phyloP scores from a whole-genome alignment of 2,888 invertebrate genomes.

The Gortyna flavago region DNA sequence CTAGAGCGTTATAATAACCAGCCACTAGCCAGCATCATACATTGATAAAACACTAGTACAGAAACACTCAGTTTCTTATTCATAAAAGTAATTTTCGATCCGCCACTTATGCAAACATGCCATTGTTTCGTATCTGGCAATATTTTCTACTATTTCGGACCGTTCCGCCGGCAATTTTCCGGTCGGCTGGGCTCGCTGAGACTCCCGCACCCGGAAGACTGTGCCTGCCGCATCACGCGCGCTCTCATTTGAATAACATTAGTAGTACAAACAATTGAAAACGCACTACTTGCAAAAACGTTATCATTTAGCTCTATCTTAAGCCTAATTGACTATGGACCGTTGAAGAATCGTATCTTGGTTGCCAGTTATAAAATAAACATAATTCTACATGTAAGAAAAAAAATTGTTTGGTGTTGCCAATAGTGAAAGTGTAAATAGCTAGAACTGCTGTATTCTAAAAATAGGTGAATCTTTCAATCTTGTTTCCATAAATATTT shows the following conservation, averaged over 20 bases:
- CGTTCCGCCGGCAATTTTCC: constrained; percentile 78
- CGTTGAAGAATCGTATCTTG: constrained; percentile 29
- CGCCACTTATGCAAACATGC: constrained; percentile 66
- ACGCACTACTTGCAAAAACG: constrained; percentile 51
- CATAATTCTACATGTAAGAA: background rate
- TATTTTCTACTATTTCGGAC: constrained; percentile 75
- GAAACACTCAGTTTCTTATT: constrained; percentile 53
- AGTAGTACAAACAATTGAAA: constrained; percentile 62
- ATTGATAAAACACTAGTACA: constrained; percentile 47
- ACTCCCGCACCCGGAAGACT: constrained; percentile 66
- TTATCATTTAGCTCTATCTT: constrained; percentile 58
- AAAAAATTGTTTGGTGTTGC: background rate
- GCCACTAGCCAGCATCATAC: constrained; percentile 15
- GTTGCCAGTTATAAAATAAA: constrained; percentile 25
- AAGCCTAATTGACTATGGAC: constrained; percentile 48
- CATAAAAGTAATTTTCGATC: constrained; percentile 66
- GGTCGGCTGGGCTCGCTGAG: constrained; percentile 67
- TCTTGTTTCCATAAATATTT: constrained; percentile 20
- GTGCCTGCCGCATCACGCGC: constrained; percentile 63
- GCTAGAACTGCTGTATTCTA: background rate
- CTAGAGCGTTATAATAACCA: background rate
- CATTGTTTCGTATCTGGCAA: constrained; percentile 68
- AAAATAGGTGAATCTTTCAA: constrained; percentile 8
- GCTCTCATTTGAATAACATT: constrained; percentile 73
- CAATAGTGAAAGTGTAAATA: background rate